Percentiles rank a stretch among this genome's conserved stretches.
These are phyloP conservation scores for Paraescarpia echinospica DNA, from an alignment of 1,140 invertebrate species.

Conservation along the genomic window DNA sequence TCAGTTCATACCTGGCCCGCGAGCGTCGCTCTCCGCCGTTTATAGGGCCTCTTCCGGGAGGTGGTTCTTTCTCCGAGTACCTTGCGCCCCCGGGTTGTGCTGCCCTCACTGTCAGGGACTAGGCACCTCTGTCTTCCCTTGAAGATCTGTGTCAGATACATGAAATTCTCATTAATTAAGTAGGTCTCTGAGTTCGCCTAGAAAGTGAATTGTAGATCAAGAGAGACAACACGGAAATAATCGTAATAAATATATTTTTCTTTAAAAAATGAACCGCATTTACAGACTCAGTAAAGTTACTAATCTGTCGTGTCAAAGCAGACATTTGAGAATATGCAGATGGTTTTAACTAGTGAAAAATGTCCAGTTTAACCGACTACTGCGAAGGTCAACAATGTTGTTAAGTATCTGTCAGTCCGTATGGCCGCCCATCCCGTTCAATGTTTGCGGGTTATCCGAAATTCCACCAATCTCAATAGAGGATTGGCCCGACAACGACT, in stretches of 20 bases:
- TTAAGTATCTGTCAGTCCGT: background rate
- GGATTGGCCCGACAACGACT: background rate
- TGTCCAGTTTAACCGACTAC: background rate
- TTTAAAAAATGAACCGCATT: background rate
- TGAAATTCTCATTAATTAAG: too few species aligned
- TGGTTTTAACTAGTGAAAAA: background rate
- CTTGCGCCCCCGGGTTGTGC: background rate
- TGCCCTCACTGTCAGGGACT: background rate
- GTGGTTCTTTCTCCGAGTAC: background rate
- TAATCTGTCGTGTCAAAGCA: too few species aligned
- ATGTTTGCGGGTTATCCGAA: background rate
- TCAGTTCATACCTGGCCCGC: background rate
- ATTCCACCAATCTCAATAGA: background rate
- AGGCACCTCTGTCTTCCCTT: background rate
- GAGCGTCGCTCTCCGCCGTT: background rate
- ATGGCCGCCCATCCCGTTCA: background rate
- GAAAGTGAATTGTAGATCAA: background rate
- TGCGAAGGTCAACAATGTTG: background rate
- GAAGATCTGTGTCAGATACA: background rate
- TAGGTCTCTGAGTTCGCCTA: background rate
- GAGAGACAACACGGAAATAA: background rate
- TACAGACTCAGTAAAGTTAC: background rate
- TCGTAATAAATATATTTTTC: background rate
- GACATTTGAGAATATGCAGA: background rate
- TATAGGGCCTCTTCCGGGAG: background rate